Base-by-base conservation (phyloP, 2,797 vertebrate species). In the Heteromormyrus szaboi region DNA sequence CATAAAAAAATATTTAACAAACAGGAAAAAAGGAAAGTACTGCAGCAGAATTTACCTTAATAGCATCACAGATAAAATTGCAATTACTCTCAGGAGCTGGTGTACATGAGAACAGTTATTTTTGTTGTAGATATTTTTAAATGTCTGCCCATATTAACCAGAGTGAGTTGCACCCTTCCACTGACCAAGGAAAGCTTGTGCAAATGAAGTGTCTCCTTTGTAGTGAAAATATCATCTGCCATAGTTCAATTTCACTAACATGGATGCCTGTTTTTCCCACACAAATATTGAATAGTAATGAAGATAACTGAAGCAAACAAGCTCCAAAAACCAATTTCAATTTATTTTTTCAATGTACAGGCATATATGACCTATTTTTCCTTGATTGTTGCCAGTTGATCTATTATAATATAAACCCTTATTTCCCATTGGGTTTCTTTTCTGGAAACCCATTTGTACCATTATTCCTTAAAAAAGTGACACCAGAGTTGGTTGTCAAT, bases 51-150 rank as follows among this genome's bases (percentile, higher is more conserved):
- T 50, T 50, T 48, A 44, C 44, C 41, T 29, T 9, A 33, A 41
- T 41, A 41, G 51, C 54, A 59, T 37, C 85, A 59, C n/a, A 86
- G 50, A 86, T 29, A 22, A 87, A 62, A 87, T 62, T 68, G 41
- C 41, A 46, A 2, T 41, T 68, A 33, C 14, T 62, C n/a, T 37
- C 54, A 9, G 46, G 48, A 12, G 44, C 83, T 53, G 44, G n/a
- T 54, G 46, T 33, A 53, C 84, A 53, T 59, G 29, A n/a, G 17
- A 87, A 59, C 29, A 59, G 29, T 87, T 87, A 87, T 65, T 87
- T 87, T 59, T 65, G 86, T 48, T 62, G 41, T 48, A 25, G 56
- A 46, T 65, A 68, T 87, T 87, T 68, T 87, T 87, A 68, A 87
- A 87, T 87, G 56, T 87, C 41, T 87, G 37, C 9, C 56, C 33